These are phyloP conservation scores for Solea solea DNA, from an alignment of 2,113 vertebrate species.

Conservation along the genomic window DNA sequence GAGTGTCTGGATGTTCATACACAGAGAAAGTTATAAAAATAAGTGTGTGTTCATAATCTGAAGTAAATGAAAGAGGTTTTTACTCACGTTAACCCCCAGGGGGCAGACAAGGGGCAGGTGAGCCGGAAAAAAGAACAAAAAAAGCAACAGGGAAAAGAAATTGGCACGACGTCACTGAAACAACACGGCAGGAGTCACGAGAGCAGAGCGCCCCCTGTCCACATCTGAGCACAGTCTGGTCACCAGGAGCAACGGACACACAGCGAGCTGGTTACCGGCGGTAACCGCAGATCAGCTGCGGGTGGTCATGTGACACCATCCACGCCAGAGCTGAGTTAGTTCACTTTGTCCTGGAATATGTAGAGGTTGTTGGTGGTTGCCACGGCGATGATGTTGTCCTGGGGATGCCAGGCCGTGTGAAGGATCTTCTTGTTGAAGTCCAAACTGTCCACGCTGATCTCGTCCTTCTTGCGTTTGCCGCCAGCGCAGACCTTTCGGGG, in stretches of 20 bases:
- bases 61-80: conserved; percentile 58
- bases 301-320: conserved; percentile 31
- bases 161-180: conserved; percentile 79
- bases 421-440: conserved; percentile 99
- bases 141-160: conserved; percentile 36
- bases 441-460: conserved; percentile 98
- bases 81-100: conserved; percentile 42
- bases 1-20: conserved; percentile 48
- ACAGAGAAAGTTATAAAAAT: conserved; percentile 69
- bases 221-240: conserved; percentile 60
- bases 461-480: conserved; percentile 97
- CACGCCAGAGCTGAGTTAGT: conserved; percentile 79
- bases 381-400: conserved; percentile 98
- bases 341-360: conserved; percentile 99
- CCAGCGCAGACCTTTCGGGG: conserved; percentile 95
- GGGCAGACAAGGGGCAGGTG: conserved; percentile 32
- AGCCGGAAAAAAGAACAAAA: conserved; percentile 48
- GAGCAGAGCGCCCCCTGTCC: conserved; percentile 65
- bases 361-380: conserved; percentile 99
- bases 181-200: conserved; percentile 71
- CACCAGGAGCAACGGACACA: conserved; percentile 45
- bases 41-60: conserved; percentile 59
- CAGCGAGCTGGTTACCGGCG: conserved; percentile 48
- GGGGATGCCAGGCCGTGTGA: conserved; percentile 98
- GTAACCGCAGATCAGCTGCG: conserved; percentile 31